Conservation (phyloP, 2,113 vertebrate genomes). For the Xyrauchen texanus region DNA sequence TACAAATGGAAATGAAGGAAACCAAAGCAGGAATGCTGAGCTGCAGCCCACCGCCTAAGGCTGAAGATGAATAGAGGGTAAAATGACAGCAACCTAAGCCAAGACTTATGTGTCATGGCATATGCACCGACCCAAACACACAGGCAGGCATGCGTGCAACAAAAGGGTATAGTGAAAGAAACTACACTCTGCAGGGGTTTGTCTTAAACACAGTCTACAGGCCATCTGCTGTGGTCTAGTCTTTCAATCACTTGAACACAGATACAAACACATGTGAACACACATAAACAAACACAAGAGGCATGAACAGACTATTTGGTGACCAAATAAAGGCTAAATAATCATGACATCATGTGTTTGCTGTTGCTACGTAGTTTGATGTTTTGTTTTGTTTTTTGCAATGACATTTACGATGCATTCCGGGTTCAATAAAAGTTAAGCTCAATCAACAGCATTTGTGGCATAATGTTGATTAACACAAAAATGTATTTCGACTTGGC, state of each 20-base stretch:
- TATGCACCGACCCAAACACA: constrained; percentile 3
- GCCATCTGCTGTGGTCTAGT: constrained; percentile 27
- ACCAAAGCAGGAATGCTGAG: constrained; percentile 23
- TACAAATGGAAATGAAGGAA: constrained; percentile 22
- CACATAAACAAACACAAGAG: background rate
- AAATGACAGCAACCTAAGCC: constrained; percentile 19
- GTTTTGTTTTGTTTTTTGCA: too few relatives aligned
- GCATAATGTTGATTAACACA: too few relatives aligned
- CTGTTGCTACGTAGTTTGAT: too few relatives aligned
- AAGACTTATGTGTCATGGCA: constrained; percentile 25
- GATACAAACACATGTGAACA: constrained; percentile 19
- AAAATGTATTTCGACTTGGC: too few relatives aligned
- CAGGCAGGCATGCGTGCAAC: constrained; percentile 2
- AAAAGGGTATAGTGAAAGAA: background rate
- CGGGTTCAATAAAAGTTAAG: too few relatives aligned
- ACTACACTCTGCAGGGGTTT: constrained; percentile 1
- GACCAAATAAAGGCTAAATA: constrained; percentile 37
- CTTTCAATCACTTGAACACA: background rate
- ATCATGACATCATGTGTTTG: too few relatives aligned
- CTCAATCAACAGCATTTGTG: too few relatives aligned
- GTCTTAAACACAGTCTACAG: constrained; percentile 19
- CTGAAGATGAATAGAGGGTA: constrained; percentile 2
- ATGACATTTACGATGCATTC: too few relatives aligned
- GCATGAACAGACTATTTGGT: background rate
- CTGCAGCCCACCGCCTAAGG: constrained; percentile 20